phyloP scores from a whole-genome alignment of 2,888 invertebrate species.

The Lamellibrachia columna region DNA sequence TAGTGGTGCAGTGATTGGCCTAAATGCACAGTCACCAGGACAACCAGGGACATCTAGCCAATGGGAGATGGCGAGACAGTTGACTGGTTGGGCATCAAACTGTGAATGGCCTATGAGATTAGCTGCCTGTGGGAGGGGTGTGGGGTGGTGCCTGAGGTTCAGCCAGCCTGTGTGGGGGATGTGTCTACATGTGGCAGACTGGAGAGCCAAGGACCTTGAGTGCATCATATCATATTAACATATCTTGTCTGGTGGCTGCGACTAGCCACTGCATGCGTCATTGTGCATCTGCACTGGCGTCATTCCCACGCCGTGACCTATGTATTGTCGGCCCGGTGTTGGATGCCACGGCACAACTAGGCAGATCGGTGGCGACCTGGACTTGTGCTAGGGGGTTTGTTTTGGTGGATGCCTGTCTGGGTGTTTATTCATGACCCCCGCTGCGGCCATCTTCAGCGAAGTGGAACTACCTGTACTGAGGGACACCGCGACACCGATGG shows the following conservation, averaged over 20 bases:
- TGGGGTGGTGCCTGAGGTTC: neutral
- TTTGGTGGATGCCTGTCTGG: neutral
- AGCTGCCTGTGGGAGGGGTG: neutral
- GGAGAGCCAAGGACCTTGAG: neutral
- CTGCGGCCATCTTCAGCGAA: neutral
- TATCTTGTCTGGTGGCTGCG: neutral
- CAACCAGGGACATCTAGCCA: neutral
- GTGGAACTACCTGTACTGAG: neutral
- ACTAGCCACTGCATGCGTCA: neutral
- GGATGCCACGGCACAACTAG: neutral
- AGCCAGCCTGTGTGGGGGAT: neutral
- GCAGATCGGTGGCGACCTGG: neutral
- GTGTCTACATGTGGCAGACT: neutral
- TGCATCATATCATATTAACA: constrained; percentile 16
- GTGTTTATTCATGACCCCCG: neutral
- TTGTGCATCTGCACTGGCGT: neutral
- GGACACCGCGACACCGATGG: neutral
- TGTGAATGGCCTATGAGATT: constrained; percentile 6
- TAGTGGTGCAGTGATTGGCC: neutral
- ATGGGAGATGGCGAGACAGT: neutral
- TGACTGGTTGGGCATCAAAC: neutral
- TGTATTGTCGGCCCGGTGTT: neutral
- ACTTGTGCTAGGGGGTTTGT: neutral
- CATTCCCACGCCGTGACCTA: constrained; percentile 12
- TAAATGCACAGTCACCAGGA: neutral